Percentiles rank a stretch among this genome's conserved stretches.
Conservation (phyloP, 92 coral and sea anemone genomes). For the Phenganax subtilis region DNA sequence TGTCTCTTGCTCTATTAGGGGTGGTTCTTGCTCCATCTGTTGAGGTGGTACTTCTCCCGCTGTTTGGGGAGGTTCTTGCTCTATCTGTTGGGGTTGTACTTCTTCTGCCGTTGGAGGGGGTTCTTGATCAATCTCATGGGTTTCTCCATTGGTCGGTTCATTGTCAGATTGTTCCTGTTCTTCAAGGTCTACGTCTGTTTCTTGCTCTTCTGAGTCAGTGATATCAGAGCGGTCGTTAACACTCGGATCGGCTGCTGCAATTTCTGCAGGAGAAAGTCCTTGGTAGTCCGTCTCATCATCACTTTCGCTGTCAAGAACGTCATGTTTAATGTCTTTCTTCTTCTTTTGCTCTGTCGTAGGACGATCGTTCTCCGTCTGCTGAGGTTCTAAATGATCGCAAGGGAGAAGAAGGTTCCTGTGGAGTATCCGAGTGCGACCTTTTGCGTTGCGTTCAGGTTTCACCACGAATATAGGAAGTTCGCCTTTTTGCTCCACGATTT, state of each 20-base stretch:
- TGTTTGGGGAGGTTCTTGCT: neutral
- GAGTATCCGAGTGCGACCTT: neutral
- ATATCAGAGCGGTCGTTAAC: neutral
- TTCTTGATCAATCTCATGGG: neutral
- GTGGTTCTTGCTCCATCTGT: too few species aligned
- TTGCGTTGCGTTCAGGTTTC: neutral
- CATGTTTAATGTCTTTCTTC: neutral
- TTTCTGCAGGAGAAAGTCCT: conserved; percentile 15
- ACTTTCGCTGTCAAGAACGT: neutral
- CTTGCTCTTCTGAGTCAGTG: neutral
- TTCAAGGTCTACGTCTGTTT: neutral
- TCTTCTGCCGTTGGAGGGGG: neutral
- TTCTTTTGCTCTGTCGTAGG: neutral
- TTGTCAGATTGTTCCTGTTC: neutral
- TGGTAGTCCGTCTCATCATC: neutral
- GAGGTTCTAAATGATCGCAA: neutral
- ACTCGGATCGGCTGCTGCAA: conserved; percentile 1
- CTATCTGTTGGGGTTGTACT: neutral
- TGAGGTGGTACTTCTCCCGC: neutral
- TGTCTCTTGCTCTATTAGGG: too few species aligned
- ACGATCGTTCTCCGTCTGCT: neutral
- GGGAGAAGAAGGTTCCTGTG: conserved; percentile 17
- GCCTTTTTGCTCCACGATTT: neutral
- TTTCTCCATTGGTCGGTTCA: neutral
- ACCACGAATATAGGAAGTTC: neutral